Evolutionary conservation across 2,888 invertebrate genomes (phyloP).

Genomic region (Platerodrilus igneus): DNA sequence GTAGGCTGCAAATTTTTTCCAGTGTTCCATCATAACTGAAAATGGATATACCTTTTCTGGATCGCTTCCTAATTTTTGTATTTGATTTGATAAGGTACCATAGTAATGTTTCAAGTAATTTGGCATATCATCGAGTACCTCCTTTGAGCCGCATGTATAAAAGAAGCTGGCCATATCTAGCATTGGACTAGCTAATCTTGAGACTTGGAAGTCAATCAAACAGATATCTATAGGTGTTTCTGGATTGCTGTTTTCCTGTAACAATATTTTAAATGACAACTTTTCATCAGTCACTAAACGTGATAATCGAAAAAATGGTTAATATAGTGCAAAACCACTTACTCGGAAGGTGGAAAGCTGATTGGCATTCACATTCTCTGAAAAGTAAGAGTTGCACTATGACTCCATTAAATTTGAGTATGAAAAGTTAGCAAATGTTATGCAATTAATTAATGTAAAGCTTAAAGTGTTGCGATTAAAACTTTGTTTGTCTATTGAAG

Average conservation of each 20-base stretch:
- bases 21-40: conserved; percentile 31
- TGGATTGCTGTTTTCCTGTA: not conserved
- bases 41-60: conserved; percentile 35
- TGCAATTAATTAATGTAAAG: no score
- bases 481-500: no score
- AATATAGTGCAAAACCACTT: no score
- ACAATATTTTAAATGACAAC: no score
- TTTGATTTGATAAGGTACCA: conserved; percentile 29
- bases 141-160: conserved; percentile 32
- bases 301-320: no score
- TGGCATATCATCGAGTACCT: conserved; percentile 31
- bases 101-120: conserved; percentile 36
- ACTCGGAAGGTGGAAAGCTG: no score
- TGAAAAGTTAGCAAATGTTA: no score
- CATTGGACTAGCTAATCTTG: conserved; percentile 27
- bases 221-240: conserved; percentile 21
- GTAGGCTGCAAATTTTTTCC: conserved; percentile 32
- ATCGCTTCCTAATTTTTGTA: conserved; percentile 33
- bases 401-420: no score
- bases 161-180: conserved; percentile 37
- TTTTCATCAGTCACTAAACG: no score
- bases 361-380: no score
- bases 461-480: no score
- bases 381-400: no score
- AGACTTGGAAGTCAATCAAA: conserved; percentile 34